Percentiles rank a stretch among this genome's conserved stretches.
Conservation (phyloP, 2,113 vertebrate genomes). For the Tetrao urogallus region DNA sequence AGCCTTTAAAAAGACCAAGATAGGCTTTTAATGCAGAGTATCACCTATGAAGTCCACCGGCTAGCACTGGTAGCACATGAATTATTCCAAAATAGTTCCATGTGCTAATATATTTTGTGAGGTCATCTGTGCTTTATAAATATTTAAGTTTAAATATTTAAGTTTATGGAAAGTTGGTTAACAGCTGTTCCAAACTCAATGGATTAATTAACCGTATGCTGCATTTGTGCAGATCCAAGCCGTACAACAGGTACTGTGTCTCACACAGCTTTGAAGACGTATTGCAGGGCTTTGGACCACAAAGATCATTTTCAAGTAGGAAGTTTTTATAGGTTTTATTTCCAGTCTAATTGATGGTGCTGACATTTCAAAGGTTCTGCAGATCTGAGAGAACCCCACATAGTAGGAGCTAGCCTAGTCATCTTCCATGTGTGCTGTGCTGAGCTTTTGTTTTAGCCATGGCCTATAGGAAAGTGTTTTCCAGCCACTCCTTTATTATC, state of each 20-base stretch:
- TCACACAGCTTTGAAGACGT: neutral
- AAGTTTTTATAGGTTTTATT: neutral
- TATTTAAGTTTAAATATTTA: neutral
- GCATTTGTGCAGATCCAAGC: neutral
- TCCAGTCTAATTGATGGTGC: neutral
- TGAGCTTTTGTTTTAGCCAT: neutral
- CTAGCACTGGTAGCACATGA: neutral
- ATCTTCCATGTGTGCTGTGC: neutral
- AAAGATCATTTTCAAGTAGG: neutral
- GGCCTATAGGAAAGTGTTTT: neutral
- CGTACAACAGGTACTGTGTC: neutral
- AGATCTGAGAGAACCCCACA: neutral
- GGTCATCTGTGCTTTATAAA: neutral
- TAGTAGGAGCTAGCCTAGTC: neutral
- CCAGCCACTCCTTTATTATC: neutral
- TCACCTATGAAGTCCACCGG: neutral
- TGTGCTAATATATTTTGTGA: neutral
- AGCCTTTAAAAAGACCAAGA: neutral
- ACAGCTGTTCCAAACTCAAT: neutral
- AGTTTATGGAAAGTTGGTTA: neutral
- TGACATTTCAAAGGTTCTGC: neutral
- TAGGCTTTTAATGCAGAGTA: neutral
- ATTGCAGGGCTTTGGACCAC: neutral
- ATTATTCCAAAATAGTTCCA: neutral
- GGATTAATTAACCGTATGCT: neutral